Evolutionary conservation across 2,113 vertebrate species (phyloP).

Genomic region (Phrynosoma blainvillii): DNA sequence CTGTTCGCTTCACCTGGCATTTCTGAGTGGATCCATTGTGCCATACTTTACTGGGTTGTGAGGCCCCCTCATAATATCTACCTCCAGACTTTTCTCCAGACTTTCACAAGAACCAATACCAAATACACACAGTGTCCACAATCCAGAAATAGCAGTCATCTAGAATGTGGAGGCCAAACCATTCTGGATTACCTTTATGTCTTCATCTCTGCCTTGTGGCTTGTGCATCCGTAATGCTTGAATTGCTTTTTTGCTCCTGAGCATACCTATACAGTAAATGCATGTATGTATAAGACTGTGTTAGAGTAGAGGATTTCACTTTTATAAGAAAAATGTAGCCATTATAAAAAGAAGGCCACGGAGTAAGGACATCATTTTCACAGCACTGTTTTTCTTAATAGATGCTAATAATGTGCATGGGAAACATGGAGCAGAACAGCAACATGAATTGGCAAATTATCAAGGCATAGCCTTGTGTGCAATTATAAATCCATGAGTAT

Average conservation of each 20-base stretch:
- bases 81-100: not conserved
- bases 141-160: not conserved
- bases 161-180: not conserved
- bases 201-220: not conserved
- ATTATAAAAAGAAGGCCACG: not conserved
- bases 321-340: not conserved
- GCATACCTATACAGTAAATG: not conserved
- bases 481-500: slow-evolving; percentile 42
- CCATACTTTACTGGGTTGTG: not conserved
- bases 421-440: slow-evolving; percentile 26
- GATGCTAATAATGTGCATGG: slow-evolving; percentile 28
- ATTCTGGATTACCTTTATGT: not conserved
- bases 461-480: slow-evolving; percentile 28
- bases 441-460: slow-evolving; percentile 17
- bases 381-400: slow-evolving; percentile 11
- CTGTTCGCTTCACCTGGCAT: not conserved
- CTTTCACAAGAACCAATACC: not conserved
- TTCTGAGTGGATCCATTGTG: not conserved
- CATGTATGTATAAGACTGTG: not conserved
- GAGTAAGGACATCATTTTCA: not conserved
- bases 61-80: not conserved
- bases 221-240: not conserved
- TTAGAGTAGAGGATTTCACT: not conserved
- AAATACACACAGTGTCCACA: not conserved
- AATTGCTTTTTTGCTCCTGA: not conserved